Percentiles rank a stretch among this genome's conserved stretches.
These are phyloP conservation scores for Etheostoma cragini DNA, from an alignment of 2,113 vertebrate genomes.

Conservation along the genomic window DNA sequence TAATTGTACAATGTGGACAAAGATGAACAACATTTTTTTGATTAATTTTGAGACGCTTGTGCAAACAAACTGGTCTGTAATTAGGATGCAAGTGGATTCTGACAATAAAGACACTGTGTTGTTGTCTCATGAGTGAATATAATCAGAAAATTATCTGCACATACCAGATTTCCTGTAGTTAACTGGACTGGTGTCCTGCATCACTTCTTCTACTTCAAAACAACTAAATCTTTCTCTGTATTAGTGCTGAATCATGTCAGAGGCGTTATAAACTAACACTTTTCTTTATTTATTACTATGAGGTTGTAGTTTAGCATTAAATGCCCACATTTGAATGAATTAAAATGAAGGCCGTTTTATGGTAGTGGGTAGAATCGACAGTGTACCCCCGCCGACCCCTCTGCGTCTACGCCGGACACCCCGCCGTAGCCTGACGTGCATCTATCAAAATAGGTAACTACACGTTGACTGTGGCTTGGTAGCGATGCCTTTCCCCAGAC, in stretches of 20 bases:
- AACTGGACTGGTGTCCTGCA: background rate
- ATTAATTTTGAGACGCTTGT: background rate
- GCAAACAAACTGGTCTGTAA: background rate
- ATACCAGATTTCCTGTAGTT: background rate
- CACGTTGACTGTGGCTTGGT: no score
- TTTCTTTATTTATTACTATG: conserved; percentile 19
- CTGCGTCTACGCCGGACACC: no score
- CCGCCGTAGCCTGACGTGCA: no score
- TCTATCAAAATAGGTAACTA: no score
- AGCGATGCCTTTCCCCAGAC: no score
- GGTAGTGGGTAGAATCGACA: no score
- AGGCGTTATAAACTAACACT: background rate
- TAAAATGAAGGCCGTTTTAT: background rate
- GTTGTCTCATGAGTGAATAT: background rate
- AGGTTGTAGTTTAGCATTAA: conserved; percentile 29
- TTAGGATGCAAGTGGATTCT: background rate
- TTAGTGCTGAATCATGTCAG: conserved; percentile 4
- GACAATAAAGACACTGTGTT: background rate
- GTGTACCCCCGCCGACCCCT: no score
- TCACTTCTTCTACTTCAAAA: background rate
- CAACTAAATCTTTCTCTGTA: background rate
- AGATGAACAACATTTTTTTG: background rate
- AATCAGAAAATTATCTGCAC: background rate
- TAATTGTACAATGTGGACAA: background rate
- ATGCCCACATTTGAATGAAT: background rate